Conservation (phyloP, 2,888 invertebrate genomes). For the Acleris holmiana region DNA sequence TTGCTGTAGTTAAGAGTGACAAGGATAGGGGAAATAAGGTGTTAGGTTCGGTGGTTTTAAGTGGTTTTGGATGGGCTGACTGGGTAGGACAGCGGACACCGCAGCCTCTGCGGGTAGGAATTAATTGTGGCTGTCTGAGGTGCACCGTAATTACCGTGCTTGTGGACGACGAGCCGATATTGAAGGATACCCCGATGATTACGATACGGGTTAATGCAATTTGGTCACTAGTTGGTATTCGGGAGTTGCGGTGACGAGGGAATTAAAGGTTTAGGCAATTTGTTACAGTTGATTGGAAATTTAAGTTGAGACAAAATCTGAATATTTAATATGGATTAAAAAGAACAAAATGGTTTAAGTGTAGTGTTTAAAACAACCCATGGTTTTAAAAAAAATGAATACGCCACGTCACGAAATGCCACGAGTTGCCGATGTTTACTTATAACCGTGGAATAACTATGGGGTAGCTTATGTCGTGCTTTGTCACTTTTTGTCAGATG, state of each 20-base stretch:
- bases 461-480: no score
- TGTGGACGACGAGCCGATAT: slow-evolving; percentile 48
- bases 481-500: no score
- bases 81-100: slow-evolving; percentile 60
- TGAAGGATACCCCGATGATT: slow-evolving; percentile 33
- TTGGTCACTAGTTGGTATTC: slow-evolving; percentile 22
- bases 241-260: not conserved
- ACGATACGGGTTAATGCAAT: slow-evolving; percentile 26
- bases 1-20: not conserved
- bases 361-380: no score
- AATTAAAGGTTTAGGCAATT: not conserved
- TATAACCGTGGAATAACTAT: no score
- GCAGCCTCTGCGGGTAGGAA: slow-evolving; percentile 58
- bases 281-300: not conserved
- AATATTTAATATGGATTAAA: not conserved
- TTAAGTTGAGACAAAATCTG: not conserved
- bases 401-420: no score
- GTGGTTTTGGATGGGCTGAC: slow-evolving; percentile 26
- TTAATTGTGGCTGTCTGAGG: slow-evolving; percentile 75
- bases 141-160: slow-evolving; percentile 64
- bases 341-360: no score
- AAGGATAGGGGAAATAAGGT: slow-evolving; percentile 7
- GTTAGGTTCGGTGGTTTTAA: slow-evolving; percentile 1
- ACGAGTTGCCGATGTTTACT: no score
- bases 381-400: no score